These are phyloP conservation scores for Helleia helle DNA, from an alignment of 2,888 invertebrate species.

Conservation along the genomic window DNA sequence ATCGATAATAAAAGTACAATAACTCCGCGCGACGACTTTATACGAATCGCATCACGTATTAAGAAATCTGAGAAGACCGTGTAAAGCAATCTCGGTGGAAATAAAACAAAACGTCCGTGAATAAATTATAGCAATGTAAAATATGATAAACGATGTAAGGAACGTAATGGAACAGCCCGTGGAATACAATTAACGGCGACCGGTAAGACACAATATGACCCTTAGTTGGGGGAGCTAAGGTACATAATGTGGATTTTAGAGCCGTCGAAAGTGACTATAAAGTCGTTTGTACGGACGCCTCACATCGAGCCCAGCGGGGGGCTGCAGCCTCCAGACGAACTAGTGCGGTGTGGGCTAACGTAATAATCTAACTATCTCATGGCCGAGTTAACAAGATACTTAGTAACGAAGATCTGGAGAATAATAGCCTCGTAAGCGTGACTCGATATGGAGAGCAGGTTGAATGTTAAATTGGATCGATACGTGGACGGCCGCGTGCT, in stretches of 20 bases:
- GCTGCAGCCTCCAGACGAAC: slow-evolving; percentile 59
- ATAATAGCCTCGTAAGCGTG: slow-evolving; percentile 23
- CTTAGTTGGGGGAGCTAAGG: slow-evolving; percentile 23
- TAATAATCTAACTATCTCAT: slow-evolving; percentile 58
- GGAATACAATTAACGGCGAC: slow-evolving; percentile 41
- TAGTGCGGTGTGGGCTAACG: slow-evolving; percentile 63
- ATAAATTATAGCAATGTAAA: slow-evolving; percentile 71
- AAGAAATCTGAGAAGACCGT: slow-evolving; percentile 61
- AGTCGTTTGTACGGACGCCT: slow-evolving; percentile 48
- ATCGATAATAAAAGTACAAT: slow-evolving; percentile 59
- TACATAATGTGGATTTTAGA: slow-evolving; percentile 28
- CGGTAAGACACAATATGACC: slow-evolving; percentile 21
- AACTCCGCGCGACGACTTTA: slow-evolving; percentile 49
- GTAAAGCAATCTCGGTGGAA: slow-evolving; percentile 55
- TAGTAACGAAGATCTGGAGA: slow-evolving; percentile 24
- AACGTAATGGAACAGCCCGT: slow-evolving; percentile 64
- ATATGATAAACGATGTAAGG: slow-evolving; percentile 69
- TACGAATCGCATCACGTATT: slow-evolving; percentile 60
- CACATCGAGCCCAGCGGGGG: slow-evolving; percentile 68
- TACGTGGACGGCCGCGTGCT: slow-evolving; percentile 32
- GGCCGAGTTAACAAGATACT: slow-evolving; percentile 48
- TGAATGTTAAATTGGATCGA: slow-evolving; percentile 33
- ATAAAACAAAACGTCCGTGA: slow-evolving; percentile 61
- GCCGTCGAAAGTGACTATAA: slow-evolving; percentile 38
- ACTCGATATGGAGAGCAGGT: slow-evolving; percentile 19